Conservation (phyloP, 2,113 vertebrate species). For the Syngnathus scovelli region DNA sequence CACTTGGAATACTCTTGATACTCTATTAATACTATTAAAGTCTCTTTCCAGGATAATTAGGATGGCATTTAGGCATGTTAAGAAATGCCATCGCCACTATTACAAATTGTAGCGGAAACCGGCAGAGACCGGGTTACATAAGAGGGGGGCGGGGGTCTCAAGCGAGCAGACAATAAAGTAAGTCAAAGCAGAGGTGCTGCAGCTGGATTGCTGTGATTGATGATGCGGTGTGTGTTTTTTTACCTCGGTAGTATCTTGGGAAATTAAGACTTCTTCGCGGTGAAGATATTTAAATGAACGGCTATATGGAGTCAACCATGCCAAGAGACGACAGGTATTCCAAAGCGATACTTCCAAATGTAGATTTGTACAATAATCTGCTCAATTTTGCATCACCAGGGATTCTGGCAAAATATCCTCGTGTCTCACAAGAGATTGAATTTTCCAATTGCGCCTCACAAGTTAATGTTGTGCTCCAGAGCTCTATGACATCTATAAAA, state of each 20-base stretch:
- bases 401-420: neutral
- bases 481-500: slow-evolving; percentile 15
- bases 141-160: slow-evolving; percentile 18
- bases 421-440: neutral
- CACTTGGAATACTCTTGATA: neutral
- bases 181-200: slow-evolving; percentile 14
- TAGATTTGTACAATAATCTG: neutral
- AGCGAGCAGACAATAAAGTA: slow-evolving; percentile 28
- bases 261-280: slow-evolving; percentile 32
- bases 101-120: slow-evolving; percentile 25
- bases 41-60: slow-evolving; percentile 5
- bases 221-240: slow-evolving; percentile 32
- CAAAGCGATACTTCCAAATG: neutral
- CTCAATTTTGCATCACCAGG: neutral
- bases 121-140: slow-evolving; percentile 13
- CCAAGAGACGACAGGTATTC: slow-evolving; percentile 6
- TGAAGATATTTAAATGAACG: slow-evolving; percentile 31
- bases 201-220: slow-evolving; percentile 34
- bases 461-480: slow-evolving; percentile 5
- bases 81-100: slow-evolving; percentile 23
- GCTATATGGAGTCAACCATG: slow-evolving; percentile 11
- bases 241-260: slow-evolving; percentile 16
- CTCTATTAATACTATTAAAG: neutral
- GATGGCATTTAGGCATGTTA: slow-evolving; percentile 31
- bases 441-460: slow-evolving; percentile 3